Conservation (phyloP, 2,797 vertebrate genomes). For the Pempheris klunzingeri region DNA sequence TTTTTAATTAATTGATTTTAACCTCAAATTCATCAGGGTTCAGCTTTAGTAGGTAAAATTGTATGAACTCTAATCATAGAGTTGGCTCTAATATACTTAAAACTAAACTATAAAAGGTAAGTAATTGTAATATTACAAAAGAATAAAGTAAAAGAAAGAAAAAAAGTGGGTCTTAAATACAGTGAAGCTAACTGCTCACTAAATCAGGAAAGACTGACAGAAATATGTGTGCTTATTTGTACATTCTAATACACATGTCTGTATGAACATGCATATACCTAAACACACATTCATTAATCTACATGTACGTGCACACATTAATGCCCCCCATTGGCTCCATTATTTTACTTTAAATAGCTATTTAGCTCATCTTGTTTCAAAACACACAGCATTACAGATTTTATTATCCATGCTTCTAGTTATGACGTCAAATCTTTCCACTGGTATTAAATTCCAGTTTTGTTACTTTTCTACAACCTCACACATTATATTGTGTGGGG, state of each 20-base stretch:
- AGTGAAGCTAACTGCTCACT: too few species aligned
- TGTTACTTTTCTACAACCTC: not conserved
- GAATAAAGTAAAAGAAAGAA: too few species aligned
- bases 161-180: too few species aligned
- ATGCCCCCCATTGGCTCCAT: not conserved
- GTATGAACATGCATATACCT: not conserved
- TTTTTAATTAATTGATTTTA: too few species aligned
- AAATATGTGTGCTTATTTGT: too few species aligned
- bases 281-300: not conserved
- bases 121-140: too few species aligned
- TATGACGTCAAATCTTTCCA: not conserved
- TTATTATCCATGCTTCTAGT: not conserved
- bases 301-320: not conserved
- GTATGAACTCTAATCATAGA: not conserved
- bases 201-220: too few species aligned
- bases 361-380: not conserved
- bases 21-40: too few species aligned
- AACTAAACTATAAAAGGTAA: too few species aligned
- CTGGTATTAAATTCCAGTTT: too few species aligned
- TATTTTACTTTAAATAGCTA: not conserved
- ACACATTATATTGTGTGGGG: not conserved
- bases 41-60: not conserved
- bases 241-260: too few species aligned
- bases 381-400: not conserved
- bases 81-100: too few species aligned